Evolutionary conservation across 2,113 vertebrate species (phyloP).

Genomic region (Myocastor coypus): DNA sequence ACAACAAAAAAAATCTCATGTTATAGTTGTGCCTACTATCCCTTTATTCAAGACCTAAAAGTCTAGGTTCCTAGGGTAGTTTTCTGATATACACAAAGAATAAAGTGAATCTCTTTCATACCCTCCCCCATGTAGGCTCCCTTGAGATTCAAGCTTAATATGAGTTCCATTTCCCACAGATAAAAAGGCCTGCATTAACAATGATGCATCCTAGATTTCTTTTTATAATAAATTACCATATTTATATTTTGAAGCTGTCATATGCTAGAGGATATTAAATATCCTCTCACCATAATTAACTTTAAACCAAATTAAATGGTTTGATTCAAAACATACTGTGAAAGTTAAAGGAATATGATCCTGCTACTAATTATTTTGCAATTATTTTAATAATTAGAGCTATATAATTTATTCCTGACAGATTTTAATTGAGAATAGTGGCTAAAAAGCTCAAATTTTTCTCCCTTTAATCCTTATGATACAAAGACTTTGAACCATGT

Average conservation of each 20-base stretch:
- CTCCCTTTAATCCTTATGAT: slow-evolving; percentile 31
- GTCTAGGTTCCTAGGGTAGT: slow-evolving; percentile 45
- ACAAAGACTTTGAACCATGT: slow-evolving; percentile 56
- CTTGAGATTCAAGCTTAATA: slow-evolving; percentile 77
- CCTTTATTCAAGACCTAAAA: slow-evolving; percentile 52
- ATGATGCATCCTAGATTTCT: slow-evolving; percentile 75
- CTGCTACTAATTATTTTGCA: slow-evolving; percentile 60
- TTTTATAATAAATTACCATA: slow-evolving; percentile 82
- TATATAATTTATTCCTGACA: slow-evolving; percentile 53
- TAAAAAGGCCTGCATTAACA: slow-evolving; percentile 80
- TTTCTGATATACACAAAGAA: slow-evolving; percentile 71
- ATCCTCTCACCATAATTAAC: slow-evolving; percentile 74
- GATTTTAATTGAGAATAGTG: slow-evolving; percentile 52
- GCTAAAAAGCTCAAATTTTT: slow-evolving; percentile 53
- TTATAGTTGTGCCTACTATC: slow-evolving; percentile 29
- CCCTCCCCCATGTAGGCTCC: slow-evolving; percentile 64
- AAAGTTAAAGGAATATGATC: slow-evolving; percentile 69
- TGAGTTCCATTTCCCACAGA: slow-evolving; percentile 80
- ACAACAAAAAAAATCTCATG: background rate
- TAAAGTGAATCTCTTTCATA: slow-evolving; percentile 53
- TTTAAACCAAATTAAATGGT: slow-evolving; percentile 74
- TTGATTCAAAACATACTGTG: slow-evolving; percentile 60
- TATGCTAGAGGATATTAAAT: slow-evolving; percentile 79
- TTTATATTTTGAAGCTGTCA: slow-evolving; percentile 82
- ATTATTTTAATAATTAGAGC: slow-evolving; percentile 68